Conservation (phyloP, 2,797 vertebrate species). For the Coregonus suidteri region DNA sequence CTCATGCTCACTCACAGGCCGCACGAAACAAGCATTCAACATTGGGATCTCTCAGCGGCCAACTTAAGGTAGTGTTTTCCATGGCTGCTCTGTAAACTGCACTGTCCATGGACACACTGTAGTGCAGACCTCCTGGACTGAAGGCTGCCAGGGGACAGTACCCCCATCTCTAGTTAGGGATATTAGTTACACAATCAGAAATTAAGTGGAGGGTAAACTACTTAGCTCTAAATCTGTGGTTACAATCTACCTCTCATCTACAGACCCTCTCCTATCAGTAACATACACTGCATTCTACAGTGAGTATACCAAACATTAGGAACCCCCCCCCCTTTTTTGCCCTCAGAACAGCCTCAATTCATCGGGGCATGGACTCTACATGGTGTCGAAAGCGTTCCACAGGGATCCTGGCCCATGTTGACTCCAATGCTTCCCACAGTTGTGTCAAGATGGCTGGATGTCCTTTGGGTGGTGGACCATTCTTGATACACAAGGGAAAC, state of each 20-base stretch:
- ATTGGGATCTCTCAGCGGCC: slow-evolving; percentile 13
- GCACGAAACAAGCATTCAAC: slow-evolving; percentile 13
- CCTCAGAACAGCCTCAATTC: too few species aligned
- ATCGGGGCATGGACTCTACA: too few species aligned
- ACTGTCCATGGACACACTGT: background rate
- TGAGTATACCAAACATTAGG: too few species aligned
- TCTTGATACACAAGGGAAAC: too few species aligned
- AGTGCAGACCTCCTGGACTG: background rate
- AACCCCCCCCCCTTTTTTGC: too few species aligned
- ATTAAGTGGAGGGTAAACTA: too few species aligned
- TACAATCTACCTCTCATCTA: background rate
- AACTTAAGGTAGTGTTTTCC: slow-evolving; percentile 22
- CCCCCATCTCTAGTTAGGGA: background rate
- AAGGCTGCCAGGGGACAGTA: background rate
- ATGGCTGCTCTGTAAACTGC: slow-evolving; percentile 5
- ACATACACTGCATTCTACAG: background rate
- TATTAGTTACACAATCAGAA: background rate
- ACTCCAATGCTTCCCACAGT: too few species aligned
- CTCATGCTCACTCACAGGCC: background rate
- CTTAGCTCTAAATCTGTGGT: background rate
- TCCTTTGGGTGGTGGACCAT: too few species aligned
- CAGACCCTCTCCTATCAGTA: background rate
- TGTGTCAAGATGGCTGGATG: too few species aligned
- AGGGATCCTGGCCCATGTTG: too few species aligned
- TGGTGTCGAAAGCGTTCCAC: too few species aligned